Evolutionary conservation across 2,888 invertebrate species (phyloP), one percentile per base, ranked within the genome.

Genomic region (Rhagium mordax): DNA sequence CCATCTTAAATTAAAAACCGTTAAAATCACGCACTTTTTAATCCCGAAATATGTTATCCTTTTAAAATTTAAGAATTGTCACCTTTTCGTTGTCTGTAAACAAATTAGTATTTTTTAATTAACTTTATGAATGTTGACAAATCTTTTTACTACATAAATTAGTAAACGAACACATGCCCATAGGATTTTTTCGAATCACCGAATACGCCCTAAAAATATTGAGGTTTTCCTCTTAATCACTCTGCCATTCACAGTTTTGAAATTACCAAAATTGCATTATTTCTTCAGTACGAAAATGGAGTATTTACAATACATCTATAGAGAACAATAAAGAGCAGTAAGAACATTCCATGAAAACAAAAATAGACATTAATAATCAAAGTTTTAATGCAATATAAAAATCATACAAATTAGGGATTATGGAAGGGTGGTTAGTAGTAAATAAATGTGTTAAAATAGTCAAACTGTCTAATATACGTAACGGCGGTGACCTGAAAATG

Each of bases 401-500:
- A 15, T 48, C 61, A 55, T 55, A 61, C 60, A 66, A 64, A 41
- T 51, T 41, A 48, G 29, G 53, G 53, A 65, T 48, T 47, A 60
- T 47, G 65, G 65, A 53, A 71, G 49, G 72, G 47, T 71, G 74
- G 70, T 74, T 69, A 67, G 69, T 70, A 61, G 27, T n/a, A 71
- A 70, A 68, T 66, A 73, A 72, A 69, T 57, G 68, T 29, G 61
- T 72, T 61, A 70, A 59, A 47, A 59, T 33, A 75, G 76, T 76
- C 74, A 74, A 70, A 71, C 79, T 87, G 87, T 89, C 89, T 91
- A 91, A 89, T 90, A 91, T 85, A 91, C 89, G 86, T 90, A 90
- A 87, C 90, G 90, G 88, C 90, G 90, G 89, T 91, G 91, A 89
- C 91, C 91, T 91, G 91, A 88, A 91, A 91, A 90, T 88, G 88